Conservation (phyloP, 2,797 vertebrate species). For the Mallotus villosus region DNA sequence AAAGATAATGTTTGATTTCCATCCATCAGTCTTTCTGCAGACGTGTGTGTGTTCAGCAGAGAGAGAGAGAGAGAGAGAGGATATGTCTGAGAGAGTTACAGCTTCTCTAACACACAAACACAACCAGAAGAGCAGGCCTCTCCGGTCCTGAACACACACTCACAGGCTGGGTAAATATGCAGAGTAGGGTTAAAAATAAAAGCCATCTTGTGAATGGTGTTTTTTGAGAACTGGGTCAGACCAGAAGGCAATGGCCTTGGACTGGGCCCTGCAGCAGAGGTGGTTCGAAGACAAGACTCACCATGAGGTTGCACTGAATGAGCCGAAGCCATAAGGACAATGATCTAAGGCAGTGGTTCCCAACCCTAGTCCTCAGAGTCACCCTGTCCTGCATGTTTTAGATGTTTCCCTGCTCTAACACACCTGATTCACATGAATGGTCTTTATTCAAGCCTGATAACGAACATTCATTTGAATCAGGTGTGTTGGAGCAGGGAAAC, state of each 20-base stretch:
- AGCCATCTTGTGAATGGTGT: slow-evolving; percentile 12
- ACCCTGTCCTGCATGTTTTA: too few relatives aligned
- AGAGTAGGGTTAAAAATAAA: slow-evolving; percentile 17
- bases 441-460: too few relatives aligned
- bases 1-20: slow-evolving; percentile 40
- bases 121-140: slow-evolving; percentile 15
- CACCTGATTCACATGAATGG: too few relatives aligned
- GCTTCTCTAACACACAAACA: slow-evolving; percentile 14
- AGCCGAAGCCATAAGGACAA: not conserved
- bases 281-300: not conserved
- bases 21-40: slow-evolving; percentile 29
- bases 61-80: not conserved
- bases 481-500: too few relatives aligned
- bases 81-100: slow-evolving; percentile 18
- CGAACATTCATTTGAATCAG: too few relatives aligned
- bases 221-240: slow-evolving; percentile 14
- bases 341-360: too few relatives aligned
- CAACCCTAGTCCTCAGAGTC: too few relatives aligned
- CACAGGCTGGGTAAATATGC: slow-evolving; percentile 9
- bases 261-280: not conserved
- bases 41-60: slow-evolving; percentile 1
- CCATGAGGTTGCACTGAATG: not conserved
- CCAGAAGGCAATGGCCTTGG: not conserved
- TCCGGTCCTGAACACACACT: slow-evolving; percentile 14
- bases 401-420: too few relatives aligned